phyloP scores from a whole-genome alignment of 2,113 vertebrate genomes.

The Corythoichthys intestinalis region DNA sequence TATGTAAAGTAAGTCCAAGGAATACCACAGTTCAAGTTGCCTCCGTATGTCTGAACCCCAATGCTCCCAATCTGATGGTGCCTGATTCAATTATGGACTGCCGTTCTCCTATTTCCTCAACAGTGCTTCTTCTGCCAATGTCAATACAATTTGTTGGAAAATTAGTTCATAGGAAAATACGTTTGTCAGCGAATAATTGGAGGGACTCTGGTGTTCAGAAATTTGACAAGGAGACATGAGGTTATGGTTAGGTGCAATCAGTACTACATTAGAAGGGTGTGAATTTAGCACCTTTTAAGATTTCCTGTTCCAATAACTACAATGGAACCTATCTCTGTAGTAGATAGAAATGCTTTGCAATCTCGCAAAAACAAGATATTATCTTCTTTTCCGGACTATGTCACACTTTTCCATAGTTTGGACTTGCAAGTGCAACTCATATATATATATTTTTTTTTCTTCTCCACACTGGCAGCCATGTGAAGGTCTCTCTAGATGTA shows the following conservation, averaged over 20 bases:
- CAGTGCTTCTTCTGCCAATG: constrained; percentile 45
- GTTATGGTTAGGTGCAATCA: constrained; percentile 32
- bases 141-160: constrained; percentile 58
- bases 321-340: neutral
- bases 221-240: constrained; percentile 26
- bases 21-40: constrained; percentile 49
- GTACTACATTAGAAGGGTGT: constrained; percentile 11
- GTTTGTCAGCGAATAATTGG: constrained; percentile 43
- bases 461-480: too few relatives aligned
- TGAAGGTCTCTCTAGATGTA: too few relatives aligned
- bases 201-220: constrained; percentile 13
- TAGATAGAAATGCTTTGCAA: neutral
- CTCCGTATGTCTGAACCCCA: constrained; percentile 56
- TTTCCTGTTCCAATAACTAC: constrained; percentile 3
- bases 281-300: constrained; percentile 23
- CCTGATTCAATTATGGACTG: constrained; percentile 41
- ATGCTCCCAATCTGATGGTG: constrained; percentile 39
- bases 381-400: neutral
- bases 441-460: too few relatives aligned
- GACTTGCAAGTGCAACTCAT: too few relatives aligned
- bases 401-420: too few relatives aligned
- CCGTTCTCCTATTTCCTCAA: constrained; percentile 44
- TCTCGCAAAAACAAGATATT: constrained; percentile 4
- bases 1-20: constrained; percentile 28
- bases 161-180: constrained; percentile 42